These are phyloP conservation scores for Lepidocyrtinus sp. DNA, from an alignment of 2,888 invertebrate genomes.

Conservation along the genomic window DNA sequence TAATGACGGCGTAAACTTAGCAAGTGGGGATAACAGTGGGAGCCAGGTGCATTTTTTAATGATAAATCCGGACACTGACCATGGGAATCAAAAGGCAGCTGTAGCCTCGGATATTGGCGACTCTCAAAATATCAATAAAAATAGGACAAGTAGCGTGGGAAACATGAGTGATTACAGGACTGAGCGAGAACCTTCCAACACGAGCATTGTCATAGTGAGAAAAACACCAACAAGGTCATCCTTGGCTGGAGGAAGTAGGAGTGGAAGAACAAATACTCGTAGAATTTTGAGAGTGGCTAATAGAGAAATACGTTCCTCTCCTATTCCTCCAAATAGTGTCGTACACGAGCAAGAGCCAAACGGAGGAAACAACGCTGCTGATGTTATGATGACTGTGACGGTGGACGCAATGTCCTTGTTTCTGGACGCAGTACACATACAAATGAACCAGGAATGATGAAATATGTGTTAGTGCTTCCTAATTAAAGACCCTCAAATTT, in stretches of 20 bases:
- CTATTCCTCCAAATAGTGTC: constrained; percentile 11
- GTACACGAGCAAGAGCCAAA: not conserved
- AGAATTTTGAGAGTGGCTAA: constrained; percentile 29
- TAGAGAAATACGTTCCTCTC: constrained; percentile 37
- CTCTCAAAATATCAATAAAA: not conserved
- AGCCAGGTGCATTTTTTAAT: not conserved
- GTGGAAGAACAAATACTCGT: not conserved
- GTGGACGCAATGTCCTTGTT: constrained; percentile 57
- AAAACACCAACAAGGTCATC: constrained; percentile 33
- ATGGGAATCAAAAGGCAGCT: not conserved
- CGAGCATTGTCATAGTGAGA: constrained; percentile 15
- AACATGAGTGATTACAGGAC: constrained; percentile 3
- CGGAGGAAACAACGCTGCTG: not conserved
- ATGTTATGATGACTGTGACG: constrained; percentile 47
- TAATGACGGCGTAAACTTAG: not conserved
- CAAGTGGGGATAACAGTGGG: not conserved
- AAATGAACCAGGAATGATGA: constrained; percentile 41
- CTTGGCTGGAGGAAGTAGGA: not conserved
- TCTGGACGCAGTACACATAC: constrained; percentile 54
- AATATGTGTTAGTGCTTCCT: not conserved
- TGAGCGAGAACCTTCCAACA: constrained; percentile 8
- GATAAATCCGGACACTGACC: constrained; percentile 7
- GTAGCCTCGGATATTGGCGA: not conserved
- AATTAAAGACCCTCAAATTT: not conserved
- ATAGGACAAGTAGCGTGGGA: constrained; percentile 20